Evolutionary conservation across 2,113 vertebrate species (phyloP).

Genomic region (Antechinus stuartii): DNA sequence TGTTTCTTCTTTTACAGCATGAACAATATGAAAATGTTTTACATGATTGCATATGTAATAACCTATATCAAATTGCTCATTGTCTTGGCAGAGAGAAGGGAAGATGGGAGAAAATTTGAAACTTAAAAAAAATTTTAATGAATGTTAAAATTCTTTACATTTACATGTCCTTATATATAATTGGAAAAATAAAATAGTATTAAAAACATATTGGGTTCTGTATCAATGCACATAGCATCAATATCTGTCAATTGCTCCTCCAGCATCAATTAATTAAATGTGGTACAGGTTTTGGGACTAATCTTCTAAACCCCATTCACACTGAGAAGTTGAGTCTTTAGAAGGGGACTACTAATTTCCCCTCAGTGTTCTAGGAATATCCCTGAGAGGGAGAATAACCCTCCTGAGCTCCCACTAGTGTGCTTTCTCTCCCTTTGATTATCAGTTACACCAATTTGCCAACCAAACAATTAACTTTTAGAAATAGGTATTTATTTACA

Average conservation of each 20-base stretch:
- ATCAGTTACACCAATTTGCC: neutral
- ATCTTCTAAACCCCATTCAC: neutral
- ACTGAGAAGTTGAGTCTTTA: neutral
- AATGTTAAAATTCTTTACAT: too few relatives aligned
- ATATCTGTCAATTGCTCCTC: neutral
- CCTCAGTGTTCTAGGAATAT: neutral
- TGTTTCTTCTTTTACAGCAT: too few relatives aligned
- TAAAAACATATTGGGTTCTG: neutral
- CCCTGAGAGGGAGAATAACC: neutral
- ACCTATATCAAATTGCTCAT: too few relatives aligned
- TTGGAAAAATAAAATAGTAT: too few relatives aligned
- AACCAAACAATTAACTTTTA: neutral
- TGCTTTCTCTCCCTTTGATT: neutral
- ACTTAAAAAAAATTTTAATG: too few relatives aligned
- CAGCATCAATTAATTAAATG: neutral
- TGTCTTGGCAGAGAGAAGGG: too few relatives aligned
- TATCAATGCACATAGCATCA: neutral
- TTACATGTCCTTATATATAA: too few relatives aligned
- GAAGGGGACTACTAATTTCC: neutral
- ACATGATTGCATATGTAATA: too few relatives aligned
- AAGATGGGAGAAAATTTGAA: too few relatives aligned
- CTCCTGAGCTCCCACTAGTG: neutral
- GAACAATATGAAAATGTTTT: too few relatives aligned
- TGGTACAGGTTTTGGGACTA: neutral
- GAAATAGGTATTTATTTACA: neutral